A percentile compares a stretch with the other conserved stretches of the same genome.
phyloP scores from a whole-genome alignment of 2,797 vertebrate genomes.

The Notoglanidium macrostoma region DNA sequence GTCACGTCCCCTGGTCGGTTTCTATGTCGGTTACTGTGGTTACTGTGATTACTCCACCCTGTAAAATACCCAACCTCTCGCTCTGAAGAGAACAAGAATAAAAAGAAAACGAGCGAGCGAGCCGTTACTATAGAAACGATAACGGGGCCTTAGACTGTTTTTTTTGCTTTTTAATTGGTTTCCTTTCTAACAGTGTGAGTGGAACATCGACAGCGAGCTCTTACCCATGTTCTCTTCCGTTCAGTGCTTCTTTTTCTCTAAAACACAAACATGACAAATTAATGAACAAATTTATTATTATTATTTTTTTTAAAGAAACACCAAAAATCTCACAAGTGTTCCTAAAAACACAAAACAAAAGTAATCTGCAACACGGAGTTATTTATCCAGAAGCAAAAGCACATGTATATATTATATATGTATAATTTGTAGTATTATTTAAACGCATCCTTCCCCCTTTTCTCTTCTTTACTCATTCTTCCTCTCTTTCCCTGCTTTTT shows the following conservation, averaged over 20 bases:
- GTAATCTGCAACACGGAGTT: not conserved
- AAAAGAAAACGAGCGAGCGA: not conserved
- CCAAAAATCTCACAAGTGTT: not conserved
- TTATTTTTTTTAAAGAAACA: not conserved
- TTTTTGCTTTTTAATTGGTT: not conserved
- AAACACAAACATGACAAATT: not conserved
- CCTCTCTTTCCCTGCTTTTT: not conserved
- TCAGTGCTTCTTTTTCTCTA: not conserved
- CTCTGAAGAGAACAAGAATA: not conserved
- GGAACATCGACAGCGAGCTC: not conserved
- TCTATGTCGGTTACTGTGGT: not conserved
- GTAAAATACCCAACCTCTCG: not conserved
- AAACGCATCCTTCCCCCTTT: too few relatives aligned
- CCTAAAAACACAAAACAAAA: not conserved
- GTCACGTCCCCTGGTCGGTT: not conserved
- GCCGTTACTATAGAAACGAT: not conserved
- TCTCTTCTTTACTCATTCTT: too few relatives aligned
- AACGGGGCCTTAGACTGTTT: not conserved
- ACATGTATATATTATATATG: not conserved
- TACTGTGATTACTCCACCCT: too few relatives aligned
- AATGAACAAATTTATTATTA: not conserved
- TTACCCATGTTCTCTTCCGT: constrained; percentile 16
- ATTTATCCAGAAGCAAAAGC: not conserved
- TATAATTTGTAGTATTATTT: not conserved
- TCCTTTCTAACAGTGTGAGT: not conserved